Base-by-base conservation (phyloP, 2,888 invertebrate genomes). In the Drosophila anomelani region DNA sequence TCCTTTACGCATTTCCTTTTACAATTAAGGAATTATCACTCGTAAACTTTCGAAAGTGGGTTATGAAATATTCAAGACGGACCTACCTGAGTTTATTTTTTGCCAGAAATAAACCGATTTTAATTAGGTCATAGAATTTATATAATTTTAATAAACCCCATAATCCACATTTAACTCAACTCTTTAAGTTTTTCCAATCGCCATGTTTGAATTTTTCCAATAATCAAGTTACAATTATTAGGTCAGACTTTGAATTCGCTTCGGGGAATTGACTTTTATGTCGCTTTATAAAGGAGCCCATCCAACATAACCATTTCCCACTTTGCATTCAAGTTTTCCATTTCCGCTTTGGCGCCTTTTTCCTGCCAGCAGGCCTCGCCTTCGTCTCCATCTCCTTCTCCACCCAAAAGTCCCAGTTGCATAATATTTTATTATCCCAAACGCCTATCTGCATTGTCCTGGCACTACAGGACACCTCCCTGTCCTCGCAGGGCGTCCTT, bases 391-490 rank as follows among this genome's bases (percentile, higher is more conserved):
- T 12, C 29, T 10, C 54, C 17, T 6, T 2, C 41, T 15, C 36
- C 58, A 13, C 4, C 26, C 15, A 15, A 61, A 61, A 78, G 79
- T 87, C 82, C 85, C 82, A 79, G 61, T 75, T 81, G 85, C 82
- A 87, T 79, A 85, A 75, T 87, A 87, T 87, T 81, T 85, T 81
- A 81, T 84, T 81, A 87, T 87, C 85, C 69, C 62, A 47, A 64
- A 56, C 63, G 61, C 60, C 47, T 51, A 62, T 70, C 71, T 70
- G 69, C 69, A 60, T 72, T 69, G 68, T 71, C 58, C 69, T 71
- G 72, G 59, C 68, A 13, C 49, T 34, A 53, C 68, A 66, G 68
- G 51, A 43, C 69, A 17, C 26, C 59, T 13, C 32, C 49, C 6
- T n/a, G 34, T 9, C 20, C 36, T 12, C 38, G 15, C 51, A 23